Conservation (phyloP, 2,888 invertebrate genomes). For the Macrosiphum euphorbiae region DNA sequence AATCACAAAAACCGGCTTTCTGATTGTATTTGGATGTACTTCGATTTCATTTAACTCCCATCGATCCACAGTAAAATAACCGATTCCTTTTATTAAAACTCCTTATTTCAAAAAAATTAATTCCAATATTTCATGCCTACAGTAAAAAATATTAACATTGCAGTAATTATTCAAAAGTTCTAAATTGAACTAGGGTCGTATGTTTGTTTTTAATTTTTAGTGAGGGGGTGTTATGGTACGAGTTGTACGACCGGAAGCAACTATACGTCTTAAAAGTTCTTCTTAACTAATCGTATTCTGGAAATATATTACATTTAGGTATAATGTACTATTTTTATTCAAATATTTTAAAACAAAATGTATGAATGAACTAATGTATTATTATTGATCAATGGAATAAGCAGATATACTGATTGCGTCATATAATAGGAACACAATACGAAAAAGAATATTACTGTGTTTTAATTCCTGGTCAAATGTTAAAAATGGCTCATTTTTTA, state of each 20-base stretch:
- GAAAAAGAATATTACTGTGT: background rate
- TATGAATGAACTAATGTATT: background rate
- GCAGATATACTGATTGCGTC: background rate
- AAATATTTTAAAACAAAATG: background rate
- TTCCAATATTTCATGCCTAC: background rate
- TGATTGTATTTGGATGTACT: slow-evolving; percentile 21
- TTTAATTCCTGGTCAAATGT: background rate
- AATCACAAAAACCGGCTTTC: slow-evolving; percentile 30
- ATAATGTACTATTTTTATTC: background rate
- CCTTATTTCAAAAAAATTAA: background rate
- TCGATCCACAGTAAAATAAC: slow-evolving; percentile 32
- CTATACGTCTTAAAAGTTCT: background rate
- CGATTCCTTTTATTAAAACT: slow-evolving; percentile 40
- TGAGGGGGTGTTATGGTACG: too few relatives aligned
- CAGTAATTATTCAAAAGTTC: background rate
- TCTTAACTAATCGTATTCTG: background rate
- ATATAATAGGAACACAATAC: background rate
- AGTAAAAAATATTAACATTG: background rate
- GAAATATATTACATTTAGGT: background rate
- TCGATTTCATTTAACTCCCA: slow-evolving; percentile 9
- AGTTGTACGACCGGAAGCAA: background rate
- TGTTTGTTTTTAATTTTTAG: too few relatives aligned
- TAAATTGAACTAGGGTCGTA: too few relatives aligned
- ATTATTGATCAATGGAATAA: background rate
- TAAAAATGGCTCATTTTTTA: background rate